phyloP scores from a whole-genome alignment of 2,888 invertebrate species.

The Andrena bucephala region DNA sequence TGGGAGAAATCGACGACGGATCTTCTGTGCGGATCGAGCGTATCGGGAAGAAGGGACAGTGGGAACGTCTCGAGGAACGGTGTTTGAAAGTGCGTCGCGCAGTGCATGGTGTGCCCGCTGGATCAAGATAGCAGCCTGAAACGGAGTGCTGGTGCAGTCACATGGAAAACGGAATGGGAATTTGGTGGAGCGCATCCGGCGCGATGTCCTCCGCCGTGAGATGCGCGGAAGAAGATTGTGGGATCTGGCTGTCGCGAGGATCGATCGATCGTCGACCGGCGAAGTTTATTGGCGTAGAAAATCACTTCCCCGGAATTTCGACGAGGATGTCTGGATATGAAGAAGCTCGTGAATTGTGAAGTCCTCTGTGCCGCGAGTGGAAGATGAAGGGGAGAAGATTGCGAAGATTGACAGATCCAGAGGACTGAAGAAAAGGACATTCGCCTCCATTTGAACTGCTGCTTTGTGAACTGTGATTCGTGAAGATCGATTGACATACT shows the following conservation, averaged over 20 bases:
- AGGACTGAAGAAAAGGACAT: no score
- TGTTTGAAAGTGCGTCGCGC: conserved; percentile 63
- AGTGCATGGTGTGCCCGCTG: conserved; percentile 55
- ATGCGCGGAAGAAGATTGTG: not conserved
- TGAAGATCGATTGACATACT: no score
- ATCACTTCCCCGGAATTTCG: not conserved
- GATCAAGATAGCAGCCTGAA: conserved; percentile 37
- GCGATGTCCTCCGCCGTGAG: conserved; percentile 1
- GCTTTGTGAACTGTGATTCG: no score
- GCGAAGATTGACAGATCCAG: not conserved
- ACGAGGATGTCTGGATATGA: not conserved
- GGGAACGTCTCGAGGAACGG: conserved; percentile 44
- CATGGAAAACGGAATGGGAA: conserved; percentile 41
- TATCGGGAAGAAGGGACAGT: conserved; percentile 11
- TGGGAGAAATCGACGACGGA: not conserved
- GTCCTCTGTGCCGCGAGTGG: not conserved
- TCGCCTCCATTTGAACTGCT: no score
- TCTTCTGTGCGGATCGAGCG: not conserved
- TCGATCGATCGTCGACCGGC: not conserved
- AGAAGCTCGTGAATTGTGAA: not conserved
- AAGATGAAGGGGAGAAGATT: not conserved
- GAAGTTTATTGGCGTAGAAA: not conserved
- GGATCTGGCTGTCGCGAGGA: not conserved
- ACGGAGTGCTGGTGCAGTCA: conserved; percentile 38
- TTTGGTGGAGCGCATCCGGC: conserved; percentile 22